phyloP scores from a whole-genome alignment of 53 echinoderm and acorn worm genomes.

The Hippasteria phrygiana region DNA sequence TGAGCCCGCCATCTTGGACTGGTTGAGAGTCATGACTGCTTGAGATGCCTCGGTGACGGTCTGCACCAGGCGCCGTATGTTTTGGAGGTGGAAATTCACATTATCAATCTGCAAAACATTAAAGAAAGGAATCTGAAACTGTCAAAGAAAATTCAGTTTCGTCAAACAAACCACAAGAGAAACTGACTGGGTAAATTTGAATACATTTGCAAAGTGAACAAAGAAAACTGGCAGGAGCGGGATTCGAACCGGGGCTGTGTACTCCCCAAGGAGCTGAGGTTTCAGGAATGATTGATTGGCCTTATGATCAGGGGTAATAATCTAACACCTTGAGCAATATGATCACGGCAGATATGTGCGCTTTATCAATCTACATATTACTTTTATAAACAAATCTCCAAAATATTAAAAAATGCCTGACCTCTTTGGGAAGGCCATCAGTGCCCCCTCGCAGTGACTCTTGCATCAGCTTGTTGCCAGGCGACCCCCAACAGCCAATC shows the following conservation, averaged over 20 bases:
- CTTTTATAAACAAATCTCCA: neutral
- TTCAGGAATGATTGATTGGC: no score
- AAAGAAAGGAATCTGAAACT: no score
- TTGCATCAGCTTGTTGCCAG: conserved; percentile 61
- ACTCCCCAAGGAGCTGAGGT: no score
- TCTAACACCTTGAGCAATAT: no score
- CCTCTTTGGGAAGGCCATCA: conserved; percentile 49
- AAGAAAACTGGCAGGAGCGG: no score
- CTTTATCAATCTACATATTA: no score
- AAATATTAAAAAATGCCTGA: conserved; percentile 29
- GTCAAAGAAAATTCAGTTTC: neutral
- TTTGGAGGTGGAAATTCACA: conserved; percentile 58
- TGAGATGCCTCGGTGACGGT: conserved; percentile 42
- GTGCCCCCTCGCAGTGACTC: conserved; percentile 50
- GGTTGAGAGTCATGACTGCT: neutral
- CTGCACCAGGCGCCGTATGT: conserved; percentile 29
- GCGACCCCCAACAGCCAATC: conserved; percentile 67
- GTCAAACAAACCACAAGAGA: no score
- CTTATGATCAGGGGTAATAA: no score
- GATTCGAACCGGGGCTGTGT: no score
- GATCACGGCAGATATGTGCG: no score
- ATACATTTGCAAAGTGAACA: no score
- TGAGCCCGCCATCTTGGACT: conserved; percentile 31
- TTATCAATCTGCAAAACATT: conserved; percentile 34
- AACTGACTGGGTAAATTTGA: no score